phyloP scores from a whole-genome alignment of 1,140 invertebrate species.

The Xylocopa sonorina region DNA sequence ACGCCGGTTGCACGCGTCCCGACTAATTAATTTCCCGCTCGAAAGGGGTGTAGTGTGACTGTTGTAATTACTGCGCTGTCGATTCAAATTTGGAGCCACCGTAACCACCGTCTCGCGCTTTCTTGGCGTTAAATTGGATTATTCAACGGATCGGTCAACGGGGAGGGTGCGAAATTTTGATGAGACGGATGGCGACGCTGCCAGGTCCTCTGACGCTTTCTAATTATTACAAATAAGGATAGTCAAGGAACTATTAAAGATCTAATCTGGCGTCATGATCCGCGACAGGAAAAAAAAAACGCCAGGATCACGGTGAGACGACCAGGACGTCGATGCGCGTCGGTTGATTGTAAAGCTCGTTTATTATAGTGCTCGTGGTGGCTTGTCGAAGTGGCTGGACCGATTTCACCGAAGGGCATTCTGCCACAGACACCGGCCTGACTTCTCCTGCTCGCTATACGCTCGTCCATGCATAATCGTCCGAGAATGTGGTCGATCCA shows the following conservation, averaged over 20 bases:
- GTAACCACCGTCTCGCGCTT: not conserved
- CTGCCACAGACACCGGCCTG: not conserved
- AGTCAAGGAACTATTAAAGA: not conserved
- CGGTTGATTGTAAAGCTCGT: conserved; percentile 33
- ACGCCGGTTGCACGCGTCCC: not conserved
- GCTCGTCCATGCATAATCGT: conserved; percentile 8
- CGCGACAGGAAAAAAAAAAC: not conserved
- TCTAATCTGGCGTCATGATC: conserved; percentile 27
- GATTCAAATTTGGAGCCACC: not conserved
- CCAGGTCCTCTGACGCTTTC: too few species aligned
- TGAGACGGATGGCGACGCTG: too few species aligned
- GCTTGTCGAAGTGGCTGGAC: conserved; percentile 23
- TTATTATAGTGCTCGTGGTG: conserved; percentile 37
- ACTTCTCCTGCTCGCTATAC: not conserved
- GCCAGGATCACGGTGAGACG: conserved; percentile 20
- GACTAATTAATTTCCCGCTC: conserved; percentile 18
- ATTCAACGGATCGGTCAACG: not conserved
- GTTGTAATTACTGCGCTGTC: conserved; percentile 3
- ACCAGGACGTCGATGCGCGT: conserved; percentile 13
- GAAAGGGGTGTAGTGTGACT: too few species aligned
- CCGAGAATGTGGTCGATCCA: conserved; percentile 28
- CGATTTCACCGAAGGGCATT: conserved; percentile 28
- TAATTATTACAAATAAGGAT: too few species aligned
- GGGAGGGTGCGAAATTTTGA: not conserved
- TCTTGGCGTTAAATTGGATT: not conserved